Evolutionary conservation across 2,797 vertebrate genomes (phyloP).

Genomic region (Manis javanica): DNA sequence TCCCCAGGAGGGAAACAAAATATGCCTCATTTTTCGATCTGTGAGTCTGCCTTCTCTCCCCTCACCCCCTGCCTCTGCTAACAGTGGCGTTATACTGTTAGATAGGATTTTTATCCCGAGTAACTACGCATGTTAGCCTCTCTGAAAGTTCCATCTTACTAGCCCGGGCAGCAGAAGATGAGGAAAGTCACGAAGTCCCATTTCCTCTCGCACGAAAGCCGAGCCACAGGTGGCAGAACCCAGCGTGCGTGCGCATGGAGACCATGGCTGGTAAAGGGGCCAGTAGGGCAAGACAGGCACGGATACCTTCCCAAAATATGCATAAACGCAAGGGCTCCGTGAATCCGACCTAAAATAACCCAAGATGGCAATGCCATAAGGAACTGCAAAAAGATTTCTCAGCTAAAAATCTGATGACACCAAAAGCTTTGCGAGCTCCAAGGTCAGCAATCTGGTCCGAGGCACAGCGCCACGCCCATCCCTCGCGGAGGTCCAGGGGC

Average conservation of each 20-base stretch:
- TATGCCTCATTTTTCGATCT: conserved; percentile 73
- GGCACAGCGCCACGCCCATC: not conserved
- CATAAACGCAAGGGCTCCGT: not conserved
- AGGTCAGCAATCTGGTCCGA: not conserved
- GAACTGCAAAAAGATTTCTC: not conserved
- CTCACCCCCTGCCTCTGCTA: conserved; percentile 46
- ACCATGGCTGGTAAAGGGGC: not conserved
- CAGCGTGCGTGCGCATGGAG: not conserved
- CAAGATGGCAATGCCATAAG: not conserved
- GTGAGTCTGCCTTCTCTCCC: not conserved
- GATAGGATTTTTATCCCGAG: conserved; percentile 70
- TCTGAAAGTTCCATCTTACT: conserved; percentile 44
- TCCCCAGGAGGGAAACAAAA: conserved; percentile 81
- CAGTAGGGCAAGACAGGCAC: not conserved
- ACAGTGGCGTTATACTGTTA: conserved; percentile 74
- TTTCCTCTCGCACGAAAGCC: not conserved
- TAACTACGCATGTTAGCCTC: conserved; percentile 53
- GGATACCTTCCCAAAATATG: not conserved
- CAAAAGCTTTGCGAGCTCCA: not conserved
- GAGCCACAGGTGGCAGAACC: not conserved
- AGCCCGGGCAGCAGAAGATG: conserved; percentile 61
- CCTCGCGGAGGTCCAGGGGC: accelerated
- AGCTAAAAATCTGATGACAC: not conserved
- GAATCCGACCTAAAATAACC: not conserved
- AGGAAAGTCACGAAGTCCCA: not conserved